Evolutionary conservation across 2,888 invertebrate species (phyloP), one percentile per base, ranked within the genome.

Genomic region (Synergus laeviventris): DNA sequence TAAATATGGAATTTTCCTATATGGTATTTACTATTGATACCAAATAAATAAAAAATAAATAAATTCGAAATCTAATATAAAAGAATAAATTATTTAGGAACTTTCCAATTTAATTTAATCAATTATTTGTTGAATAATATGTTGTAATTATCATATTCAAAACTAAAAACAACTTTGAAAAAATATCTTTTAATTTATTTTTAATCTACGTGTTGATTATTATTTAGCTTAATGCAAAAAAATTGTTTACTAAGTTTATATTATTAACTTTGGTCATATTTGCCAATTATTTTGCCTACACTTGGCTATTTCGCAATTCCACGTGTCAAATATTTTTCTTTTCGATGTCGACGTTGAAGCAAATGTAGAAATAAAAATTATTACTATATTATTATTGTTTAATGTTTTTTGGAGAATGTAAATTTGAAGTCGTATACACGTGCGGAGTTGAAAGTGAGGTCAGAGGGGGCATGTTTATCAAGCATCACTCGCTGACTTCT

Each of bases 231-330:
- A 11, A 66, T 54, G 11, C 14, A 11, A 36, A 49, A 73, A 36
- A 21, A 54, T 18, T 56, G 38, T 73, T 56, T 56, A 54, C 12
- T 31, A 18, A 24, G n/a, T 18, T 73, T 31, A 38, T 73, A 49
- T 73, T 73, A 73, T 38, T 73, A 11, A 12, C 21, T 24, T 16
- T 14, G n/a, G 21, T 16, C 49, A 70, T 60, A 60, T 60, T 60
- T 60, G 31, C 31, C 16, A 60, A 61, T 49, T 70, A n/a, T 24
- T 8, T 7, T n/a, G 49, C 8, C 49, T 18, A 9, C 39, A 64
- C n/a, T 54, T 70, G 70, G 70, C 70, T 54, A 11, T 70, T 70
- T 70, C 49, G 31, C 70, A 70, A 70, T 49, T 70, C 36, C 70
- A 36, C 70, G 70, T 70, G 70, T 49, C 45, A n/a, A 31, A 4